Conservation (phyloP, 2,888 invertebrate species). For the Hybos culiciformis region DNA sequence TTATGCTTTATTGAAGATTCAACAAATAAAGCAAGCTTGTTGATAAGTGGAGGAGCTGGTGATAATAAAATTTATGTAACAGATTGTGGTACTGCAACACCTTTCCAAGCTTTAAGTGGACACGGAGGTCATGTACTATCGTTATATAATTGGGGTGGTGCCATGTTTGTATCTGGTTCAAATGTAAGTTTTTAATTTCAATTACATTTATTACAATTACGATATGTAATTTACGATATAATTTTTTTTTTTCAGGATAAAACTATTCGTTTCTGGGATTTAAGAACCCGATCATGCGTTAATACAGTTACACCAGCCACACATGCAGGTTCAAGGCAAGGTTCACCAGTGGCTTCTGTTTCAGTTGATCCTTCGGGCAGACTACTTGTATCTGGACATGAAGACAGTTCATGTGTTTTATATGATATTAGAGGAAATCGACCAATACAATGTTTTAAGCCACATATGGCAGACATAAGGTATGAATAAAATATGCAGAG, state of each 20-base stretch:
- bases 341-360: conserved; percentile 74
- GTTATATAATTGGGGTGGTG: conserved; percentile 87
- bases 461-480: conserved; percentile 74
- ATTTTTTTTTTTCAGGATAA: conserved; percentile 45
- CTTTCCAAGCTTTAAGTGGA: conserved; percentile 72
- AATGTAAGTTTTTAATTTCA: too few species aligned
- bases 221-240: neutral
- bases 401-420: conserved; percentile 76
- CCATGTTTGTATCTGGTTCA: conserved; percentile 92
- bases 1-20: conserved; percentile 88
- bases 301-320: conserved; percentile 72
- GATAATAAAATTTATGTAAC: conserved; percentile 94
- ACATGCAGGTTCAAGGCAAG: conserved; percentile 55
- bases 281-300: conserved; percentile 79
- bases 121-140: conserved; percentile 85
- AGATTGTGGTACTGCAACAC: conserved; percentile 85
- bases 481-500: conserved; percentile 1
- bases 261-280: conserved; percentile 89
- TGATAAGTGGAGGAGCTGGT: conserved; percentile 91
- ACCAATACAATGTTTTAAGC: conserved; percentile 78
- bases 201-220: neutral
- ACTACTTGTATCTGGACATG: conserved; percentile 83
- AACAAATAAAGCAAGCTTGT: conserved; percentile 69
- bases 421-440: conserved; percentile 84
- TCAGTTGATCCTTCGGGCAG: conserved; percentile 90